Evolutionary conservation across 1,140 invertebrate species (phyloP).

Genomic region (Goniozus legneri): DNA sequence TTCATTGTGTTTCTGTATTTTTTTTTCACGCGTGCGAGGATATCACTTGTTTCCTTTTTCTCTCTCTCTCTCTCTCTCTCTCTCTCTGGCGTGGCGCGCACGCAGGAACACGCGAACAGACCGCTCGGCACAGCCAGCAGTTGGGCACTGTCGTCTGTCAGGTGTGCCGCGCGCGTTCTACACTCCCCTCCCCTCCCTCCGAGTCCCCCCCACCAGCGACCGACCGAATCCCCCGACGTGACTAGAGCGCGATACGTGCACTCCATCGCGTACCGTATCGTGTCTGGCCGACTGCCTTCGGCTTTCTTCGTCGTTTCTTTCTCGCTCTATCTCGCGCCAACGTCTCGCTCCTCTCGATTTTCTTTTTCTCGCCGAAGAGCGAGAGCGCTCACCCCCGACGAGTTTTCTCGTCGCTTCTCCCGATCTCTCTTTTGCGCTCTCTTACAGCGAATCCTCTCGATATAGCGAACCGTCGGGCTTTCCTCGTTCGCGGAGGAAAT

Average conservation of each 20-base stretch:
- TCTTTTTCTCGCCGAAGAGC: too few species aligned
- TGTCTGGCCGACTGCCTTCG: neutral
- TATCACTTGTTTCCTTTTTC: neutral
- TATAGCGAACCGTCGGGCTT: too few species aligned
- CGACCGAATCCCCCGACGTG: too few species aligned
- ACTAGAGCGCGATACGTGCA: too few species aligned
- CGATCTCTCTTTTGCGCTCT: neutral
- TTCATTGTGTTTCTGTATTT: too few species aligned
- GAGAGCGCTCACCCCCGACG: too few species aligned
- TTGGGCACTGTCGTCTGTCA: constrained; percentile 22
- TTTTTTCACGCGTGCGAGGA: too few species aligned
- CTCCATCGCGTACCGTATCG: too few species aligned
- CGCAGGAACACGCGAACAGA: constrained; percentile 4
- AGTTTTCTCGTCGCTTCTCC: constrained; percentile 1
- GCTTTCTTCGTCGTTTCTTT: neutral
- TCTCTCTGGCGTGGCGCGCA: neutral
- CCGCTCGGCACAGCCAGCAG: constrained; percentile 10
- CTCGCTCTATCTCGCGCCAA: neutral
- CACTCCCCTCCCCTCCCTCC: too few species aligned
- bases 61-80: neutral
- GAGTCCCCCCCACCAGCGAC: constrained; percentile 2
- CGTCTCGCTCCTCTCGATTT: neutral
- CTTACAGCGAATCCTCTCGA: too few species aligned
- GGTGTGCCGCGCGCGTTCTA: constrained; percentile 19
- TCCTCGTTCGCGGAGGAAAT: too few species aligned